Evolutionary conservation across 2,797 vertebrate genomes (phyloP).

Genomic region (Ispidina picta): DNA sequence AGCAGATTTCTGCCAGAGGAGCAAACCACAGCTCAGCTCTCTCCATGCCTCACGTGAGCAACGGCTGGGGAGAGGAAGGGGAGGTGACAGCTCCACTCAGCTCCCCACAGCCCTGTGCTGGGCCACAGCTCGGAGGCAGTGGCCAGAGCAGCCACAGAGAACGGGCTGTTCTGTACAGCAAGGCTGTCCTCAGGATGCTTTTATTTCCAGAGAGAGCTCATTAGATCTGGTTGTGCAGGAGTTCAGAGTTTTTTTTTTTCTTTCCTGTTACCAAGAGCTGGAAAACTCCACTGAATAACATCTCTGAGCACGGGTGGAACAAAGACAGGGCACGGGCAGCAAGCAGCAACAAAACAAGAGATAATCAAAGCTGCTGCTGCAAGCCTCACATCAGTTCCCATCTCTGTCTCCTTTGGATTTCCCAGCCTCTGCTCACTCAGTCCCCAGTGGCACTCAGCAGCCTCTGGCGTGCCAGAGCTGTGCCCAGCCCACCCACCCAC

Average conservation of each 20-base stretch:
- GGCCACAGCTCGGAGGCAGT: neutral
- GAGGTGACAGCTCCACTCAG: neutral
- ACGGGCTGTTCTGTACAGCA: slow-evolving; percentile 12
- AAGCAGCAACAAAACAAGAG: neutral
- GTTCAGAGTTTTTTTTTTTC: neutral
- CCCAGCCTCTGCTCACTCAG: neutral
- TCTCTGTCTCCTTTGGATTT: neutral
- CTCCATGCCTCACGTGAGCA: accelerated
- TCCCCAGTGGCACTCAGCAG: neutral
- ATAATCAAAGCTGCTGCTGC: slow-evolving; percentile 40
- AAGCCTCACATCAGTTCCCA: neutral
- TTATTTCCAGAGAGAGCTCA: slow-evolving; percentile 70
- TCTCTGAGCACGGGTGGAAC: neutral
- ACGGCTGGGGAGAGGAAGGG: neutral
- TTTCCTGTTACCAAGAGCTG: neutral
- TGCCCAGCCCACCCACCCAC: neutral
- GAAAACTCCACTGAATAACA: slow-evolving; percentile 36
- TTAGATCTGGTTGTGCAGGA: slow-evolving; percentile 57
- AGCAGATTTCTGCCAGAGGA: neutral
- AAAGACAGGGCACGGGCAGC: neutral
- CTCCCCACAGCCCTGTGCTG: neutral
- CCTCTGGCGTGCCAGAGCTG: accelerated
- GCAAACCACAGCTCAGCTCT: neutral
- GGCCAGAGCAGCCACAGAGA: neutral
- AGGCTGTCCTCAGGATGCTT: slow-evolving; percentile 46